Evolutionary conservation across 2,113 vertebrate species (phyloP), one percentile per base, ranked within the genome.

Genomic region (Manacus vitellinus): DNA sequence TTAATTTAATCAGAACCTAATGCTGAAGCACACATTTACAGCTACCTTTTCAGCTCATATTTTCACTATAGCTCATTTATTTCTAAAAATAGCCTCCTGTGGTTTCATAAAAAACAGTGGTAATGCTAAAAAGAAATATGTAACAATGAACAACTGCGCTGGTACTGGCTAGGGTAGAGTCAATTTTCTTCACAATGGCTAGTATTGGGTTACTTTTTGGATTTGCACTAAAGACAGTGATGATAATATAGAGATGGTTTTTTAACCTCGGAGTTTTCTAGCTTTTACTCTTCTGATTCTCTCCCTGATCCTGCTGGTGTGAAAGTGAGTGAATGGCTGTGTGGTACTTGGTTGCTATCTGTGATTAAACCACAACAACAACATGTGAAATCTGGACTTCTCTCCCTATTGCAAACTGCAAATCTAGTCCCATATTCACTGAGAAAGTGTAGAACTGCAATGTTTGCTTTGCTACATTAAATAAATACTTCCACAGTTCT

Each of bases 1-100:
- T 88, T 84, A 70, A 92, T 84, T 93, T 84, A 76, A 44, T 71
- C 56, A 75, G 47, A 88, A 85, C 3, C 2, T 65, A 81, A 92
- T 44, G 56, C 51, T 56, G 49, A 68, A 94, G 49, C 22, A 71
- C n/a, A 63, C 4, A 27, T 55, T 89, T 54, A 85, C 17, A 61
- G 22, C 62, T 70, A 79, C 51, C 52, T 78, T 92, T 89, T 91
- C 70, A 37, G 27, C 24, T 77, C 31, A 4, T 67, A 68, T 58
- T 89, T 86, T 79, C 44, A 70, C 35, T 35, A 58, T 2, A 88
- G 20, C 8, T 78, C 23, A 85, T 83, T 92, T 88, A 90, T n/a
- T 68, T 78, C 51, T 47, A 18, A 79, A 73, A 58, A 62, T 35
- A 35, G 3, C 4, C 27, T 77, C 21, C 0, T n/a, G 0, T 43